Evolutionary conservation across 2,113 vertebrate genomes (phyloP), one percentile per base, ranked within the genome.

Genomic region (Sinocyclocheilus anshuiensis): DNA sequence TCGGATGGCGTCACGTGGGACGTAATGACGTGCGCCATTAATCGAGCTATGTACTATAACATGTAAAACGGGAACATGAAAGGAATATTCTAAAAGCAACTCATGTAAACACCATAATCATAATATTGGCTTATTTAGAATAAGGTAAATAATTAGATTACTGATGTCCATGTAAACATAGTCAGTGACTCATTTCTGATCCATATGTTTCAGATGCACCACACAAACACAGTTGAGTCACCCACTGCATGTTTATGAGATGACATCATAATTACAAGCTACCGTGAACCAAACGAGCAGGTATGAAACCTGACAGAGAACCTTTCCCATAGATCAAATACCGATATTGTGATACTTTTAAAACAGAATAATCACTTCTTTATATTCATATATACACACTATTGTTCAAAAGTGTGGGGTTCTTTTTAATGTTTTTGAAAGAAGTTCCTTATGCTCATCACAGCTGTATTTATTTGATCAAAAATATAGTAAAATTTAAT

Each of bases 241-340:
- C 39, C 76, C 71, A 20, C 86, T 77, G 78, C 77, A 89, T 88
- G 79, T 89, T 91, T 88, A 87, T 85, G 72, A 90, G 78, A 91
- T 94, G 87, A 93, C 91, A 90, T 95, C 92, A 94, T 92, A 79
- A 81, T 89, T 81, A 63, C 84, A 86, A 67, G 63, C 72, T 67
- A 84, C 83, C 39, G 36, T 55, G 12, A 50, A 86, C n/a, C 84
- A 83, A 85, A 87, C 76, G 87, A 89, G 67, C 88, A 93, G 91
- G 90, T 92, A 93, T 89, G 90, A 91, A 91, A 90, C 89, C 86
- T 86, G 48, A 87, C 77, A 74, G 11, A 72, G 76, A 77, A 82
- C 79, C 53, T 48, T 86, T 78, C 89, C 87, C 88, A 90, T 86
- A 88, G 83, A 84, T 87, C 86, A 87, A 92, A 88, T 78, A 87